Percentiles rank a stretch among this genome's conserved stretches.
Evolutionary conservation across 1,140 invertebrate species (phyloP).

Genomic region (Drosophila chauvacae): DNA sequence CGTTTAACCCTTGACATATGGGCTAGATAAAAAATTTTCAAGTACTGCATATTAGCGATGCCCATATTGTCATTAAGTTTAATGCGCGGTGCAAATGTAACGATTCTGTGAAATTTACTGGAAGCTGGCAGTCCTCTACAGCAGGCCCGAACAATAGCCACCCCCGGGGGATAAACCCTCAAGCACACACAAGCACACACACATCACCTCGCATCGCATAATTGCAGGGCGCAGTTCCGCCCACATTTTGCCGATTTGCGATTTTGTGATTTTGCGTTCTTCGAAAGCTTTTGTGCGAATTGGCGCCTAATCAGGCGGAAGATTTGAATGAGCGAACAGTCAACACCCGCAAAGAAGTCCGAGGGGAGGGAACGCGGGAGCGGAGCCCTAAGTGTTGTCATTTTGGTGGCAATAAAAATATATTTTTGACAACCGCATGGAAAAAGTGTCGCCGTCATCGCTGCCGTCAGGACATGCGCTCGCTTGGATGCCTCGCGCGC

Average conservation of each 20-base stretch:
- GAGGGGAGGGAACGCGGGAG: background rate
- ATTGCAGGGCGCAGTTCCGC: conserved; percentile 69
- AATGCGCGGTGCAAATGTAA: conserved; percentile 77
- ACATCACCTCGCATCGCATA: conserved; percentile 47
- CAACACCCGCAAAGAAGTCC: conserved; percentile 53
- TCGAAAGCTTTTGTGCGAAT: conserved; percentile 69
- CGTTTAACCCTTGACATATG: conserved; percentile 69
- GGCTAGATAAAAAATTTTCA: conserved; percentile 19
- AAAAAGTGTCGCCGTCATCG: conserved; percentile 57
- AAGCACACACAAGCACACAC: conserved; percentile 24
- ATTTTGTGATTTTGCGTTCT: conserved; percentile 17
- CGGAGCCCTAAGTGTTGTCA: conserved; percentile 70
- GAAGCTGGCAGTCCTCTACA: conserved; percentile 44
- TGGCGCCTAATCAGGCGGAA: conserved; percentile 84
- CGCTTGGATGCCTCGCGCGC: conserved; percentile 31
- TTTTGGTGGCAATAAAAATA: conserved; percentile 82
- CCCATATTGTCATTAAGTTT: conserved; percentile 73
- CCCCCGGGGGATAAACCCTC: conserved; percentile 25
- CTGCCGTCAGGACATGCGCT: conserved; percentile 56
- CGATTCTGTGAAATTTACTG: conserved; percentile 82
- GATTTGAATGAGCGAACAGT: conserved; percentile 78
- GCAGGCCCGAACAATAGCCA: conserved; percentile 35
- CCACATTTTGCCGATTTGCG: conserved; percentile 49
- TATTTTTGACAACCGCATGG: conserved; percentile 80
- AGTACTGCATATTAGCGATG: conserved; percentile 37